Evolutionary conservation across 2,888 invertebrate species (phyloP), one percentile per base, ranked within the genome.

Genomic region (Thereva unica): DNA sequence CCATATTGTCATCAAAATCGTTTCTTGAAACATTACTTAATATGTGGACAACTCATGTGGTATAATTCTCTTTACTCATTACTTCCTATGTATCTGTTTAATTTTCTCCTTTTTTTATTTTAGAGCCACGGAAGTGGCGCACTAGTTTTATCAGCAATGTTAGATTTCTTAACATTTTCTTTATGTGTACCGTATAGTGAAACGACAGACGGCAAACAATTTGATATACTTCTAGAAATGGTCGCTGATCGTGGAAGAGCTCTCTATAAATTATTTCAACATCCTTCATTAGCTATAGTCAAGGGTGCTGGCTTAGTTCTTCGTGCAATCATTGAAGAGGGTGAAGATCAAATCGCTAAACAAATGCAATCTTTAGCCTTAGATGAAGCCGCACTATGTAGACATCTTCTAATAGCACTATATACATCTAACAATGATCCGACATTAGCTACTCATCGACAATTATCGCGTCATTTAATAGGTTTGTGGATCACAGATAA

Each of bases 141-240:
- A 53, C 82, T 99, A 56, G 93, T 99, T 9, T 93, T 99, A 70
- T 92, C 97, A 40, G 94, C 97, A 71, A 97, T 99, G 97, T 84
- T 99, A 78, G 99, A 99, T 82, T 95, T 99, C 78, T 84, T 99
- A 71, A 99, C 98, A 45, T 99, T 97, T 83, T 92, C 97, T 4
- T 85, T 99, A 49, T 99, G 99, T 83, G 95, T 97, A 70, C 99
- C 99, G 4, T 99, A 98, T 83, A 95, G 96, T 77, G 99, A 99
- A 83, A 99, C 99, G 4, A 99, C 99, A 0, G 96, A 97, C 77
- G 95, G 96, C 59, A 93, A 93, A 77, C 94, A 95, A 78, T 97
- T 97, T 80, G 98, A 99, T 80, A 88, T 88, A 73, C 84, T 98
- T 63, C 82, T 98, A 35, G 94, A 95, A 81, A 89, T 98, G 88